phyloP scores from a whole-genome alignment of 1,140 invertebrate genomes.

The Mactra quadrangularis region DNA sequence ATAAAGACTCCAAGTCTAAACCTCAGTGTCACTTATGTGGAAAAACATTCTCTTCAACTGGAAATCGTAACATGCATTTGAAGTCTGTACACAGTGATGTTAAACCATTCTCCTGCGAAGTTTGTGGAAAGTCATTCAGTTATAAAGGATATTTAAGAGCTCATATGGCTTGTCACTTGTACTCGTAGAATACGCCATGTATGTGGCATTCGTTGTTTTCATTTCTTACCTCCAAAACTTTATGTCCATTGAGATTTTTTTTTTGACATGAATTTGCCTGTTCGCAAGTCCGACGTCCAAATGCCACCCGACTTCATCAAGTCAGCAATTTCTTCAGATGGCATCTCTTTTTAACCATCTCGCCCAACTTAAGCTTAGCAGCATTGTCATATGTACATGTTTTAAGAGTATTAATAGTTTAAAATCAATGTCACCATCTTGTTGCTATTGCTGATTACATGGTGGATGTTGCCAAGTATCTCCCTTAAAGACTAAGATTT shows the following conservation, averaged over 20 bases:
- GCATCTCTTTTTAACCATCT: background rate
- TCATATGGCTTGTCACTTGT: conserved; percentile 18
- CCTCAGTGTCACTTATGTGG: conserved; percentile 13
- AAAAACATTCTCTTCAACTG: conserved; percentile 20
- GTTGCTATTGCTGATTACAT: too few relatives aligned
- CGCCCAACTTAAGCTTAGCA: background rate
- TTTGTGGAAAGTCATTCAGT: conserved; percentile 81
- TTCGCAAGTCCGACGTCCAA: background rate
- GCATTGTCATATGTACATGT: too few relatives aligned
- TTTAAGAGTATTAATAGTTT: too few relatives aligned
- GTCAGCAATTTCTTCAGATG: background rate
- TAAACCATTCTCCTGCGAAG: conserved; percentile 88
- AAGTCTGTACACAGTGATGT: background rate
- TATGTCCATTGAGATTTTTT: background rate
- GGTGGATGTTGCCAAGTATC: too few relatives aligned
- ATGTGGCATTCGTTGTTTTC: background rate
- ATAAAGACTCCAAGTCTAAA: background rate
- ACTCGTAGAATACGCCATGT: background rate
- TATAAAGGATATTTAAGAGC: conserved; percentile 35
- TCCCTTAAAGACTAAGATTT: too few relatives aligned
- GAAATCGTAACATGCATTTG: conserved; percentile 12
- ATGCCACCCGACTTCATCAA: background rate
- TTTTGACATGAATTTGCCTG: background rate
- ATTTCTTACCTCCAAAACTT: too few relatives aligned
- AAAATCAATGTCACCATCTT: too few relatives aligned